phyloP scores from a whole-genome alignment of 35 echinoderm and acorn worm genomes.

The Apostichopus parvimensis region DNA sequence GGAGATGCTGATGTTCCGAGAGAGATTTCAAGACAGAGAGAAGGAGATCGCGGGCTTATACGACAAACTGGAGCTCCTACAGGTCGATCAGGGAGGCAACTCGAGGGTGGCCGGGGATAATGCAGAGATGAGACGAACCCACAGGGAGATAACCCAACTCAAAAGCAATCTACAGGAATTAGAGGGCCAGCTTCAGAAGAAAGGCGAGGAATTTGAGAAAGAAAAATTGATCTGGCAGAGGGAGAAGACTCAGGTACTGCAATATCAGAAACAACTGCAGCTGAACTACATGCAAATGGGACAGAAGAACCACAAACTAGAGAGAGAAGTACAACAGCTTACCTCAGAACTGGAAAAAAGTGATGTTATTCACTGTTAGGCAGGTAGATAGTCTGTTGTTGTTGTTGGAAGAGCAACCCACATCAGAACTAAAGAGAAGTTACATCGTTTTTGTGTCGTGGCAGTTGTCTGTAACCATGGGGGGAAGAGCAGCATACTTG shows the following conservation, averaged over 20 bases:
- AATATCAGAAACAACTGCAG: constrained; percentile 99
- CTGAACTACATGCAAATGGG: constrained; percentile 99
- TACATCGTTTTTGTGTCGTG: constrained; percentile 72
- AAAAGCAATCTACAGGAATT: constrained; percentile 59
- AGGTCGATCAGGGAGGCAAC: neutral
- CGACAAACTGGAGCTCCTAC: constrained; percentile 66
- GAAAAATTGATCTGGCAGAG: constrained; percentile 85
- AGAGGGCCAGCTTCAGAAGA: constrained; percentile 51
- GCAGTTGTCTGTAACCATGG: constrained; percentile 25
- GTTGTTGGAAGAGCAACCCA: constrained; percentile 80
- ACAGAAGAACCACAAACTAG: constrained; percentile 83
- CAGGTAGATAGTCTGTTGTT: constrained; percentile 68
- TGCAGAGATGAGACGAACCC: constrained; percentile 9
- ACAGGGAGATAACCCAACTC: constrained; percentile 54
- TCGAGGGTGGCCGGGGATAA: constrained; percentile 23
- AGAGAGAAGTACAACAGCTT: constrained; percentile 91
- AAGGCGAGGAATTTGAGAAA: constrained; percentile 52
- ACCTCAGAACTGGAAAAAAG: constrained; percentile 78
- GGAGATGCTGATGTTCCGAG: constrained; percentile 69
- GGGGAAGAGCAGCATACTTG: constrained; percentile 80
- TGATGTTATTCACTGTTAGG: constrained; percentile 88
- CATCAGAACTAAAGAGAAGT: constrained; percentile 72
- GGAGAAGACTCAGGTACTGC: constrained; percentile 89
- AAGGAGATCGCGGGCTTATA: constrained; percentile 66
- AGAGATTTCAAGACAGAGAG: constrained; percentile 81